phyloP scores from a whole-genome alignment of 2,797 vertebrate genomes.

The Channallabes apus region DNA sequence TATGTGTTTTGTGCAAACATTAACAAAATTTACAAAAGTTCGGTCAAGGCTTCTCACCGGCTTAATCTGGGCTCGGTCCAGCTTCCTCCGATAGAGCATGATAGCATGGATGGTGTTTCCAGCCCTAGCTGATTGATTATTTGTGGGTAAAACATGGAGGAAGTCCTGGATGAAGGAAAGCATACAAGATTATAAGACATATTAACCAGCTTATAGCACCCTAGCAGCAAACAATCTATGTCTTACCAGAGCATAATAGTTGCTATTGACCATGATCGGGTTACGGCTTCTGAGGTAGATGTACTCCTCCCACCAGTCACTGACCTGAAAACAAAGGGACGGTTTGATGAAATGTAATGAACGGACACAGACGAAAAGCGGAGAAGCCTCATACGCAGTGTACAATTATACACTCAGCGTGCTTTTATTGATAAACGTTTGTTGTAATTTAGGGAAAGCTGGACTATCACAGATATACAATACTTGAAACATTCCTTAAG shows the following conservation, averaged over 20 bases:
- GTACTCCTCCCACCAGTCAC: conserved; percentile 88
- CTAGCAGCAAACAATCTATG: not conserved
- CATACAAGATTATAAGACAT: not conserved
- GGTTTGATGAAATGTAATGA: not conserved
- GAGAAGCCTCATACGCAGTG: not conserved
- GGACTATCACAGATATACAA: not conserved
- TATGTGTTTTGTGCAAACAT: not conserved
- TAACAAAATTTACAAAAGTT: not conserved
- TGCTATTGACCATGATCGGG: conserved; percentile 86
- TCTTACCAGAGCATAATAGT: conserved; percentile 83
- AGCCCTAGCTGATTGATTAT: conserved; percentile 87
- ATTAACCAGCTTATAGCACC: not conserved
- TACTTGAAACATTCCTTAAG: not conserved
- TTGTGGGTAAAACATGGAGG: conserved; percentile 83
- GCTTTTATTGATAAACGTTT: not conserved
- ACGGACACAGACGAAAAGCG: not conserved
- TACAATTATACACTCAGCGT: not conserved
- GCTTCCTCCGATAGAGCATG: conserved; percentile 89
- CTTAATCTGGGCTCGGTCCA: conserved; percentile 93
- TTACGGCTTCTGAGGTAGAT: conserved; percentile 82
- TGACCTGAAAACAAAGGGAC: conserved; percentile 70
- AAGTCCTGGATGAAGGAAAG: conserved; percentile 78
- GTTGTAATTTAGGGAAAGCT: not conserved
- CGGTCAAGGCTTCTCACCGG: conserved; percentile 74
- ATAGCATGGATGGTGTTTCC: conserved; percentile 90